Base-by-base conservation (phyloP, 2,113 vertebrate genomes). In the Acanthochromis polyacanthus region DNA sequence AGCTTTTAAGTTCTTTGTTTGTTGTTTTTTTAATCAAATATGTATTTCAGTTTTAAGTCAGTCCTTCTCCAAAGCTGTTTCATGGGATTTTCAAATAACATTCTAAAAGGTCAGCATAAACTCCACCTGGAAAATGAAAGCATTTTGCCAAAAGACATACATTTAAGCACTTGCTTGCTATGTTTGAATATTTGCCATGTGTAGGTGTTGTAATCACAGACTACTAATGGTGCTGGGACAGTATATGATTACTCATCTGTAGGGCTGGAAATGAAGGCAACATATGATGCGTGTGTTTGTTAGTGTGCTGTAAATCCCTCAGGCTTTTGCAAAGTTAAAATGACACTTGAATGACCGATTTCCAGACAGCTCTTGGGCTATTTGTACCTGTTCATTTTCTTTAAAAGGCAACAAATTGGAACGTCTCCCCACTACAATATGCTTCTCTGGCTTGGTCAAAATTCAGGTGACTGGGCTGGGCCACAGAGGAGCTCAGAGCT, bases 381-480 rank as follows among this genome's bases (percentile, higher is more conserved):
- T 94, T 92, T 93, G 89, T 93, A 92, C 89, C 87, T 89, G 91
- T 93, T 90, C 67, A 62, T 59, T 87, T 90, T 86, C 76, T 64
- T 61, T 73, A 83, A 89, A 80, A 85, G 79, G 67, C 78, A 86
- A 92, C 90, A 90, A 93, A 94, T 89, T 86, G 89, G 76, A 90
- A 78, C 51, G 68, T 75, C 88, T 84, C 80, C 45, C 36, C 25
- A 4, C 73, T 83, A 87, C 87, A 86, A 80, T 84, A 63, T 82
- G 78, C 71, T 83, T 92, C 92, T 90, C 89, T 88, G 86, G 85
- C 89, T 89, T 93, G 94, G 85, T 82, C 89, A 94, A 83, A 63
- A 95, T 89, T 95, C 94, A 95, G 25, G 90, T 81, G 85, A 71
- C 83, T 81, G 88, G 91, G 75, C 71, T 78, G 88, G 92, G 91